Conservation (phyloP, 2,888 invertebrate species). For the Lycia hirtaria region DNA sequence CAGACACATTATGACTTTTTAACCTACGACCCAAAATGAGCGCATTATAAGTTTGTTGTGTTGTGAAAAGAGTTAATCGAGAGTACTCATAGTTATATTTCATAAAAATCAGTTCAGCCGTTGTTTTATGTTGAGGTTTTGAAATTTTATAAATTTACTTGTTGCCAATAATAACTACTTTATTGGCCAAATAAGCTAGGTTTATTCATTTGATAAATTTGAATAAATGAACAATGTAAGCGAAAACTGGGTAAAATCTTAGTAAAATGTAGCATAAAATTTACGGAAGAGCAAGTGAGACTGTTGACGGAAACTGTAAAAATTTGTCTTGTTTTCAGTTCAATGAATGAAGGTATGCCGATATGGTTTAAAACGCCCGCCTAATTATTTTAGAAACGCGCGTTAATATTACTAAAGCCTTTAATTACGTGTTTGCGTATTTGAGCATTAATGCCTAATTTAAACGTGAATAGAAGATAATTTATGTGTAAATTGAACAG, state of each 20-base stretch:
- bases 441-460: not conserved
- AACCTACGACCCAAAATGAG: too few species aligned
- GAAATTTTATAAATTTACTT: too few species aligned
- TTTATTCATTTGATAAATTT: too few species aligned
- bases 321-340: not conserved
- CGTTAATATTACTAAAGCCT: not conserved
- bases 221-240: not conserved
- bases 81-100: too few species aligned
- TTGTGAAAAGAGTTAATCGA: too few species aligned
- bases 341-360: not conserved
- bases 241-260: too few species aligned
- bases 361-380: not conserved
- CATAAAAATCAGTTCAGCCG: too few species aligned
- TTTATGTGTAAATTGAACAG: not conserved
- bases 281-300: not conserved
- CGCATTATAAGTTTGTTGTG: too few species aligned
- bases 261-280: not conserved
- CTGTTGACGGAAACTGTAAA: not conserved
- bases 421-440: not conserved
- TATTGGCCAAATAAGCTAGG: too few species aligned
- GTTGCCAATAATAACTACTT: too few species aligned
- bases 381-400: not conserved
- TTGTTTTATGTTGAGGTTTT: too few species aligned
- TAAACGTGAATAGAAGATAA: not conserved
- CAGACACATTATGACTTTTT: too few species aligned